Evolutionary conservation across 2,888 invertebrate species (phyloP), one percentile per base, ranked within the genome.

Genomic region (Seira sanloemensis): DNA sequence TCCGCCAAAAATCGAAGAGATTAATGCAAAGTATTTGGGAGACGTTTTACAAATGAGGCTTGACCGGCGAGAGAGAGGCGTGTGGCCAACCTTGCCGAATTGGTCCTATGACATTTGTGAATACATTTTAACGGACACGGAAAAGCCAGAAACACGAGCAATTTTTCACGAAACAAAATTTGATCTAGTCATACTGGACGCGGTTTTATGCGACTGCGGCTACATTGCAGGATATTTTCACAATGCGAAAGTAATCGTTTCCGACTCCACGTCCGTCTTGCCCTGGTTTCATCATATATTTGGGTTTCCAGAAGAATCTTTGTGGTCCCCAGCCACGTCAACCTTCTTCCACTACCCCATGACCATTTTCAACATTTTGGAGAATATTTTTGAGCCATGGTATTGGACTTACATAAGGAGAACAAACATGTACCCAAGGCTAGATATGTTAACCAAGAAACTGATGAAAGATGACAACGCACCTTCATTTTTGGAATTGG

Each of bases 121-220:
- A 24, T 58, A 66, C 65, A n/a, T 86, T 77, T 24, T 73, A 18
- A 46, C 65, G 9, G 9, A 73, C 72, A 23, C 58, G 54, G 66
- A 58, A 19, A 50, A 58, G 18, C 66, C 71, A 2, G 72, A 76
- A 24, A 54, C 24, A 9, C n/a, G 71, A 5, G 46, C 9, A 2
- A 9, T 74, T 19, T 73, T 79, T n/a, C 23, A 26, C 23, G 68
- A 66, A 21, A 62, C 46, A 9, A 66, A 75, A 25, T 87, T 78
- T 65, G 87, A 87, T 62, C 26, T 87, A 9, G 79, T 87, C 2
- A 50, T 87, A n/a, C 18, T 78, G 12, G 85, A 86, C 24, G 62
- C 78, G 7, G 81, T 79, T 21, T 16, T 84, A 1, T 84, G 86
- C 54, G 87, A 87, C 23, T 87, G 87, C 66, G 87, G 84, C 0